phyloP scores from a whole-genome alignment of 2,888 invertebrate genomes.

The Podabrus alpinus region DNA sequence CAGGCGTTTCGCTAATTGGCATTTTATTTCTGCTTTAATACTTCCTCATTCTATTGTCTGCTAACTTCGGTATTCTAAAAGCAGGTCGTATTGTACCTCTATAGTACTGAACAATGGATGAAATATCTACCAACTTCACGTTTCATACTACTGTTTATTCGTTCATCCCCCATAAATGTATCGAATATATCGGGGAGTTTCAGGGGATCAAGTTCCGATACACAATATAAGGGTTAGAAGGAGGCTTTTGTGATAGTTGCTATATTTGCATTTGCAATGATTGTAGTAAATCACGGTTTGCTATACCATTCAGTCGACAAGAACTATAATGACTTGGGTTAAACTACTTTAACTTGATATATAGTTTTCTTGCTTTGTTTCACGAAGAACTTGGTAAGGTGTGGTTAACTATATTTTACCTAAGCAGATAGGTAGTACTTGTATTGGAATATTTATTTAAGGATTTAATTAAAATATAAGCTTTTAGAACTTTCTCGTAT shows the following conservation, averaged over 20 bases:
- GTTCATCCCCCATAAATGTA: slow-evolving; percentile 22
- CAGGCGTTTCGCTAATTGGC: slow-evolving; percentile 29
- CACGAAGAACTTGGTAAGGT: neutral
- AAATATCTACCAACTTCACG: slow-evolving; percentile 26
- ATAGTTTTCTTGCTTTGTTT: slow-evolving; percentile 1
- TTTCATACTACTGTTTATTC: slow-evolving; percentile 24
- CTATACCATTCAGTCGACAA: slow-evolving; percentile 5
- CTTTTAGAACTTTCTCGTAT: neutral
- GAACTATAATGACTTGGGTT: slow-evolving; percentile 8
- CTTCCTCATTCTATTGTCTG: slow-evolving; percentile 28
- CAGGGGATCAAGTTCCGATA: slow-evolving; percentile 17
- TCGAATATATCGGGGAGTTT: slow-evolving; percentile 21
- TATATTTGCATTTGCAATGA: slow-evolving; percentile 23
- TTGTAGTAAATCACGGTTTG: slow-evolving; percentile 21
- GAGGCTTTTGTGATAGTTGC: slow-evolving; percentile 15
- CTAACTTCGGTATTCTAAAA: slow-evolving; percentile 28
- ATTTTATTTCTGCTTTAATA: slow-evolving; percentile 32
- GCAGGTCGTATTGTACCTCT: slow-evolving; percentile 27
- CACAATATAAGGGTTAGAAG: slow-evolving; percentile 15
- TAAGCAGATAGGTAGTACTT: neutral
- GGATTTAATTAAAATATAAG: neutral
- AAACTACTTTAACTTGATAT: slow-evolving; percentile 6
- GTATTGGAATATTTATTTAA: neutral
- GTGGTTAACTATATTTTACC: neutral
- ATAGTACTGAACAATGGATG: slow-evolving; percentile 17